Base-by-base conservation (phyloP, 2,888 invertebrate species). In the Phyto melanocephala region DNA sequence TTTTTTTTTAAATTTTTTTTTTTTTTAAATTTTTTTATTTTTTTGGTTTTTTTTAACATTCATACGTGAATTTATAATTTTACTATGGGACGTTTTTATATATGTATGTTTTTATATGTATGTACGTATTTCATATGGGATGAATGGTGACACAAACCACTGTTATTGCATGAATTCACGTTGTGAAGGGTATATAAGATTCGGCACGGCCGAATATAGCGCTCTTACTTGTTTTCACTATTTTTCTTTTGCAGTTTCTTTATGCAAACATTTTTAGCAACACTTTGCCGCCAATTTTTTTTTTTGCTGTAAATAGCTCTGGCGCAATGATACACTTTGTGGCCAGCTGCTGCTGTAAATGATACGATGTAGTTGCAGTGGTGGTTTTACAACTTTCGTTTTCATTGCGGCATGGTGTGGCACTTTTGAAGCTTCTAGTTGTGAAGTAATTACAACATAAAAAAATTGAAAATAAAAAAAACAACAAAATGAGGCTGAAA, bases 331-430 rank as follows among this genome's bases (percentile, higher is more conserved):
- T 67, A 81, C 40, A 76, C 17, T 77, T 77, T 62, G 42, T 47
- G 33, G 40, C 8, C 1, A 2, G 22, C 20, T 47, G 35, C 70
- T 45, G 42, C 17, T 33, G 17, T 52, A 22, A 60, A n/a, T 40
- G 40, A 33, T 40, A 20, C 17, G 35, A 13, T 40, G 22, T 8
- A 17, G 37, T n/a, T 1, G 60, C 40, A 60, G 22, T n/a, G 13
- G 11, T 37, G 13, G 81, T 62, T 71, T 72, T 33, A 45, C 81
- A 81, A 81, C 81, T 81, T 81, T 81, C 81, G 67, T 67, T 81
- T 81, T 81, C 35, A 47, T 52, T n/a, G n/a, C n/a, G n/a, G n/a
- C n/a, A n/a, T n/a, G 6, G 6, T 75, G 65, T 65, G 50, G 71
- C 76, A 71, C 54, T 81, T 81, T 60, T 76, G 71, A 76, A 76